Conservation (phyloP, 1,140 invertebrate species). For the Drosophila ananassae region DNA sequence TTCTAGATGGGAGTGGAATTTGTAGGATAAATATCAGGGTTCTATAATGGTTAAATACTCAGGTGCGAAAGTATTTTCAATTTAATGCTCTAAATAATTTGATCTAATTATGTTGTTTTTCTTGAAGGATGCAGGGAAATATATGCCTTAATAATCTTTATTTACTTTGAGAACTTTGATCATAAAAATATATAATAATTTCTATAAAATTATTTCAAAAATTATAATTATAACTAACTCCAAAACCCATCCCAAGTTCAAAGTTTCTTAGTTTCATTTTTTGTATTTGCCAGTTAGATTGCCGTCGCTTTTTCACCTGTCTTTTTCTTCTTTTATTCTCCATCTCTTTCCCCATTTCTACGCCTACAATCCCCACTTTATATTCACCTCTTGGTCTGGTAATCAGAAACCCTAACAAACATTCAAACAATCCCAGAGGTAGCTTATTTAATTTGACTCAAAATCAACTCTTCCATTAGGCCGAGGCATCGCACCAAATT, state of each 20-base stretch:
- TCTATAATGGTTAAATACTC: background rate
- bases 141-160: no score
- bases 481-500: conserved; percentile 54
- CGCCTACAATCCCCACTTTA: no score
- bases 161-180: background rate
- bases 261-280: conserved; percentile 6
- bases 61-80: background rate
- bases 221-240: no score
- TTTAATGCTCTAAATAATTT: background rate
- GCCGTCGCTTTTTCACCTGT: conserved; percentile 33
- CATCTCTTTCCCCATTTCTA: background rate
- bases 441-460: conserved; percentile 51
- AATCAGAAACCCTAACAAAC: conserved; percentile 46
- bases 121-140: background rate
- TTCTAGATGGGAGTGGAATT: background rate
- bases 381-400: conserved; percentile 8
- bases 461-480: conserved; percentile 61
- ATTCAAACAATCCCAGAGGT: conserved; percentile 37
- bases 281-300: background rate
- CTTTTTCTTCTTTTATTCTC: background rate
- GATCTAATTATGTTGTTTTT: background rate
- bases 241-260: background rate
- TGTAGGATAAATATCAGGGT: background rate
- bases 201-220: no score
- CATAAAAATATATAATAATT: background rate